Conservation (phyloP, 2,113 vertebrate genomes). For the Zosterops borbonicus region DNA sequence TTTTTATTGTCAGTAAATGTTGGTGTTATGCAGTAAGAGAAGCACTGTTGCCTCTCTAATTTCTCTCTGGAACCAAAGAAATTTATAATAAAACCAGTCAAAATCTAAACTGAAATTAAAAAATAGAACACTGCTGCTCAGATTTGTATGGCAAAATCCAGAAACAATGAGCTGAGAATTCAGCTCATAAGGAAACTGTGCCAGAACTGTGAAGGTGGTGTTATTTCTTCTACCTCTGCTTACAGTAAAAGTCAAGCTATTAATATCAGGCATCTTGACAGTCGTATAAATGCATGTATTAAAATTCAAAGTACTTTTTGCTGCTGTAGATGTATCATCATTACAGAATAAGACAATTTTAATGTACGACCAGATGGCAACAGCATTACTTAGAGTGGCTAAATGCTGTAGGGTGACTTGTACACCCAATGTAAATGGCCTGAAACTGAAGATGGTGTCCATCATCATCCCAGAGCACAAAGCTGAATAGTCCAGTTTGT, state of each 20-base stretch:
- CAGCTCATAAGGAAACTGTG: neutral
- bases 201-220: slow-evolving; percentile 15
- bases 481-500: neutral
- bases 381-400: neutral
- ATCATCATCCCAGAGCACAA: neutral
- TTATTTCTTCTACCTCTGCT: slow-evolving; percentile 35
- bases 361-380: neutral
- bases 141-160: neutral
- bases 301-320: slow-evolving; percentile 34
- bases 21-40: slow-evolving; percentile 18
- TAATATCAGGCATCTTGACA: slow-evolving; percentile 34
- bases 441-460: neutral
- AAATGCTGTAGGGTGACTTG: neutral
- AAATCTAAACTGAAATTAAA: slow-evolving; percentile 14
- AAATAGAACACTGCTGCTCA: neutral
- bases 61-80: slow-evolving; percentile 5
- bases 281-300: neutral
- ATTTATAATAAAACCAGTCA: neutral
- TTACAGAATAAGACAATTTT: slow-evolving; percentile 6
- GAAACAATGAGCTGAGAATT: neutral
- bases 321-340: slow-evolving; percentile 13
- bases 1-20: slow-evolving; percentile 22
- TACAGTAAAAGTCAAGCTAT: slow-evolving; percentile 43
- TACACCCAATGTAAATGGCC: neutral
- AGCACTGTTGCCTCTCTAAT: slow-evolving; percentile 16